A percentile compares a stretch with the other conserved stretches of the same genome.
Evolutionary conservation across 2,113 vertebrate genomes (phyloP).

Genomic region (Pelobates fuscus): DNA sequence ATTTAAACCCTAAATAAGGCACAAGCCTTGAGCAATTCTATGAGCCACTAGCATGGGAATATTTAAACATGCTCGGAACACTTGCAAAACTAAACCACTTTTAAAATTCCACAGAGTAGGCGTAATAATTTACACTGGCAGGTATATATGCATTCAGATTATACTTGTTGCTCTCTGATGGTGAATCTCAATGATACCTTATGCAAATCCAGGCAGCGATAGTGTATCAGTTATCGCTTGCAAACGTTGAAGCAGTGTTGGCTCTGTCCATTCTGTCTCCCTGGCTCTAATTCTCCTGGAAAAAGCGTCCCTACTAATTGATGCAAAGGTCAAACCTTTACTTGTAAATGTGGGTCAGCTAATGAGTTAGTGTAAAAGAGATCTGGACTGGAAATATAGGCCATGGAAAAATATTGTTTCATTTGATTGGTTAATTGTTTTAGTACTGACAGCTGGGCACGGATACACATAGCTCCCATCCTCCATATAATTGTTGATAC

Average conservation of each 20-base stretch:
- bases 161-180: not conserved
- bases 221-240: constrained; percentile 8
- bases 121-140: too few species aligned
- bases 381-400: not conserved
- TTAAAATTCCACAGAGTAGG: too few species aligned
- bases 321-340: constrained; percentile 15
- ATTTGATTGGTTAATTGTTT: too few species aligned
- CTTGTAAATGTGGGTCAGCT: not conserved
- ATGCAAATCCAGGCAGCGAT: constrained; percentile 4
- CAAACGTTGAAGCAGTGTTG: not conserved
- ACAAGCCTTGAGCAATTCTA: too few species aligned
- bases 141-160: too few species aligned
- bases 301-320: constrained; percentile 17
- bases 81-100: too few species aligned
- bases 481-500: too few species aligned
- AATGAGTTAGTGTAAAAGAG: not conserved
- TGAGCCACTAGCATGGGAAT: too few species aligned
- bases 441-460: too few species aligned
- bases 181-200: constrained; percentile 2
- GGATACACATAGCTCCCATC: too few species aligned
- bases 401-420: not conserved
- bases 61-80: too few species aligned
- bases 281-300: not conserved
- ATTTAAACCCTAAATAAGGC: too few species aligned
- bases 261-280: not conserved